Conservation (phyloP, 1,140 invertebrate species). For the Drosophila nebulosa region DNA sequence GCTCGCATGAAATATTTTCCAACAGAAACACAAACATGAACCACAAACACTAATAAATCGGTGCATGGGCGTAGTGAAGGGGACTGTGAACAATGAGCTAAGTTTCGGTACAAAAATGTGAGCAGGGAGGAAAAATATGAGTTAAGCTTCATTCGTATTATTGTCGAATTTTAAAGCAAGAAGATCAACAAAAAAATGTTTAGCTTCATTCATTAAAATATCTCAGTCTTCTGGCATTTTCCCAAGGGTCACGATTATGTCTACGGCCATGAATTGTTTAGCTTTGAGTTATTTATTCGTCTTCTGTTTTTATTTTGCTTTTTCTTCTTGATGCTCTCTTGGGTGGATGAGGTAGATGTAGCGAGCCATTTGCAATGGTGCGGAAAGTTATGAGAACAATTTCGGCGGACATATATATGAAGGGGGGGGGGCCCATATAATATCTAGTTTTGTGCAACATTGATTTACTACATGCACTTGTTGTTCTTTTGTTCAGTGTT, state of each 20-base stretch:
- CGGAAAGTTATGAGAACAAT: slow-evolving; percentile 61
- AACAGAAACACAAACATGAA: slow-evolving; percentile 42
- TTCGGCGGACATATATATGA: slow-evolving; percentile 54
- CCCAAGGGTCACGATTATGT: background rate
- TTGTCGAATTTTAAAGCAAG: too few relatives aligned
- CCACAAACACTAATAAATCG: slow-evolving; percentile 56
- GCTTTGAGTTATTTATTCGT: background rate
- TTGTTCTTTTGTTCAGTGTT: slow-evolving; percentile 8
- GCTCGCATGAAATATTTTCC: slow-evolving; percentile 68
- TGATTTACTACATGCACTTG: slow-evolving; percentile 50
- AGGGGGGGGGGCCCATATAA: slow-evolving; percentile 44
- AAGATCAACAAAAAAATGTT: too few relatives aligned
- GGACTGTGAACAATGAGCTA: too few relatives aligned
- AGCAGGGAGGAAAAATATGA: too few relatives aligned
- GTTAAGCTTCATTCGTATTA: too few relatives aligned
- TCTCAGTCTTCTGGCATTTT: too few relatives aligned
- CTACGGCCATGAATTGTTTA: background rate
- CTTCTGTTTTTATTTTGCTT: background rate
- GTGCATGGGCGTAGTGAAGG: background rate
- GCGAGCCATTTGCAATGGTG: slow-evolving; percentile 37
- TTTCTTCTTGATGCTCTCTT: background rate
- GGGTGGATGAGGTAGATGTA: slow-evolving; percentile 8
- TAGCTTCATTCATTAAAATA: too few relatives aligned
- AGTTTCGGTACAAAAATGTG: too few relatives aligned
- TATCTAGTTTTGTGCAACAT: slow-evolving; percentile 51